Evolutionary conservation across 2,113 vertebrate genomes (phyloP).

Genomic region (Myxocyprinus asiaticus): DNA sequence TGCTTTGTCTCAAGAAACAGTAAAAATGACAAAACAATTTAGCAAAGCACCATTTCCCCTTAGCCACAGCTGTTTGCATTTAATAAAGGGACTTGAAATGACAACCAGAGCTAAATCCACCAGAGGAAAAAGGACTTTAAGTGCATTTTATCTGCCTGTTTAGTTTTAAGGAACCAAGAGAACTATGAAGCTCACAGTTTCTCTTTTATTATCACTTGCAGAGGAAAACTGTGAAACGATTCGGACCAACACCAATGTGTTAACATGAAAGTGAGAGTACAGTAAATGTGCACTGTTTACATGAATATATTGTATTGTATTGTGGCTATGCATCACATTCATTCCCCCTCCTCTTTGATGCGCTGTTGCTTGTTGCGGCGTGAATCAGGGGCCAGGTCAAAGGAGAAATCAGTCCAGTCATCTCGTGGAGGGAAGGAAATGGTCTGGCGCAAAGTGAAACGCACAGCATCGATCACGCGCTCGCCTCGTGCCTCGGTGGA

Average conservation of each 20-base stretch:
- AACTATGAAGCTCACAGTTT: slow-evolving; percentile 37
- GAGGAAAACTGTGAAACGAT: slow-evolving; percentile 40
- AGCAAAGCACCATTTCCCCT: slow-evolving; percentile 56
- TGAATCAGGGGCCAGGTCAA: slow-evolving; percentile 87
- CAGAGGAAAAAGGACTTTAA: slow-evolving; percentile 64
- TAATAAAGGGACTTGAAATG: slow-evolving; percentile 49
- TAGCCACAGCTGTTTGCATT: slow-evolving; percentile 28
- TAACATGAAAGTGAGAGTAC: background rate
- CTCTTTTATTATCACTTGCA: slow-evolving; percentile 28
- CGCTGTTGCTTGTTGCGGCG: slow-evolving; percentile 98
- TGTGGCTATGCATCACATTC: slow-evolving; percentile 50
- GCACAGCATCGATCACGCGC: slow-evolving; percentile 95
- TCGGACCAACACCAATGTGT: slow-evolving; percentile 37
- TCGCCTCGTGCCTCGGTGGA: slow-evolving; percentile 92
- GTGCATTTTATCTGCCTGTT: slow-evolving; percentile 66
- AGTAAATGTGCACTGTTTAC: background rate
- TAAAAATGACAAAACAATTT: slow-evolving; percentile 35
- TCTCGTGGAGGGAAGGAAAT: slow-evolving; percentile 96
- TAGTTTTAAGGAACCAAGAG: slow-evolving; percentile 44
- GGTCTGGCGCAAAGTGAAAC: slow-evolving; percentile 97
- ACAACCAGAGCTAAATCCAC: slow-evolving; percentile 54
- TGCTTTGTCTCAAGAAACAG: slow-evolving; percentile 74
- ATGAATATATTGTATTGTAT: background rate
- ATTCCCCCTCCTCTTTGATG: slow-evolving; percentile 98
- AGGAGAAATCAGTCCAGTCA: slow-evolving; percentile 98